Conservation (phyloP, 2,888 invertebrate genomes). For the Gerosis bhagava region DNA sequence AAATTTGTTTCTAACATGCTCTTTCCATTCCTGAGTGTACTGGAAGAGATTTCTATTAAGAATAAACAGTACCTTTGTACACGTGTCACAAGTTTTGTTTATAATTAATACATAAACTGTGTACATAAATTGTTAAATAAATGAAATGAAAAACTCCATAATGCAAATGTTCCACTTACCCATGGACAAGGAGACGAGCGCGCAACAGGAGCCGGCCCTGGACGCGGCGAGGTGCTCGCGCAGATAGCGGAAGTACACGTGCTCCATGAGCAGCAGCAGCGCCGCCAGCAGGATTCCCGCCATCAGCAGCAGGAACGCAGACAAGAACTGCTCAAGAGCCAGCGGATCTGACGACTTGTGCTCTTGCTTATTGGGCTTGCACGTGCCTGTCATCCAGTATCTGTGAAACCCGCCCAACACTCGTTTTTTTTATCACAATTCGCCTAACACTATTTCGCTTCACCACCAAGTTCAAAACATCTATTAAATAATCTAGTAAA, state of each 20-base stretch:
- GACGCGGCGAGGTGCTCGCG: slow-evolving; percentile 93
- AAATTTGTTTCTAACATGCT: too few relatives aligned
- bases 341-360: slow-evolving; percentile 95
- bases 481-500: too few relatives aligned
- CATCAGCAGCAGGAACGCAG: slow-evolving; percentile 97
- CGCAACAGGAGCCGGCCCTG: slow-evolving; percentile 95
- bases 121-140: too few relatives aligned
- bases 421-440: too few relatives aligned
- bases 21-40: too few relatives aligned
- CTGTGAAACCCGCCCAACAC: too few relatives aligned
- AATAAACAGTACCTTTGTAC: too few relatives aligned
- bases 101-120: too few relatives aligned
- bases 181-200: slow-evolving; percentile 95
- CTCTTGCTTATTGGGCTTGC: slow-evolving; percentile 95
- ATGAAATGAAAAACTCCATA: not conserved
- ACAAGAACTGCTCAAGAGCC: slow-evolving; percentile 97
- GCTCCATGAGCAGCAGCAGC: slow-evolving; percentile 93
- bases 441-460: too few relatives aligned
- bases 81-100: too few relatives aligned
- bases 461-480: too few relatives aligned
- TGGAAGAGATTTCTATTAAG: too few relatives aligned
- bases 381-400: slow-evolving; percentile 98
- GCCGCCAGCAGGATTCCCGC: slow-evolving; percentile 96
- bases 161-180: slow-evolving; percentile 75
- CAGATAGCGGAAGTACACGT: slow-evolving; percentile 97